These are phyloP conservation scores for Epicampocera succincta DNA, from an alignment of 2,888 invertebrate genomes.

Conservation along the genomic window DNA sequence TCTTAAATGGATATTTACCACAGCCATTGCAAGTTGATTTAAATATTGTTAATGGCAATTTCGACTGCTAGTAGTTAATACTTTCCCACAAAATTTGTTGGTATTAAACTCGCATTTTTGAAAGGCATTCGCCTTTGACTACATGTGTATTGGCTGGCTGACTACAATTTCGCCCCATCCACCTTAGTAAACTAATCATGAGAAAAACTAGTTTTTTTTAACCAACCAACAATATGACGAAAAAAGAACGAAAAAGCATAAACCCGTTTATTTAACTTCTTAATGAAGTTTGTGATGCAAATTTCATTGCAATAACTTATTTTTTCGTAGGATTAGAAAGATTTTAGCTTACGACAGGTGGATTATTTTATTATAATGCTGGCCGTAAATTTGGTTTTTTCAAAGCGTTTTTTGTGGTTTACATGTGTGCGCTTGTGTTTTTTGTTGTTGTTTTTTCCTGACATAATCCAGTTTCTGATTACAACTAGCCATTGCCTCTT, in stretches of 20 bases:
- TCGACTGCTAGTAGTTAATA: constrained; percentile 26
- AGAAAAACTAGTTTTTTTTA: constrained; percentile 55
- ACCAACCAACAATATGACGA: constrained; percentile 26
- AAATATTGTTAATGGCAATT: constrained; percentile 34
- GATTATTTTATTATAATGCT: constrained; percentile 56
- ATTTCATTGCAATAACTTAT: constrained; percentile 63
- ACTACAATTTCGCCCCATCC: constrained; percentile 54
- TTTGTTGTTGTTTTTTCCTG: constrained; percentile 30
- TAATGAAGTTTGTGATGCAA: constrained; percentile 61
- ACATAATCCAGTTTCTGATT: constrained; percentile 60
- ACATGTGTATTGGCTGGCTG: constrained; percentile 53
- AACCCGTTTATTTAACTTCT: constrained; percentile 59
- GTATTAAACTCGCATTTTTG: constrained; percentile 31
- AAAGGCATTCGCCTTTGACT: constrained; percentile 44
- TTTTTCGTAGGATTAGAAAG: constrained; percentile 59
- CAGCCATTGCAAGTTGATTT: constrained; percentile 19
- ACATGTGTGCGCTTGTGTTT: not conserved
- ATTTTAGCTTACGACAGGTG: constrained; percentile 61
- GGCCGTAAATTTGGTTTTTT: constrained; percentile 45
- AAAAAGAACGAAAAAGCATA: constrained; percentile 16
- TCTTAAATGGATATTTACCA: constrained; percentile 9
- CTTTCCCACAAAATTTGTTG: constrained; percentile 46
- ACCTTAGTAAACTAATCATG: constrained; percentile 54
- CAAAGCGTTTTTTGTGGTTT: constrained; percentile 29
- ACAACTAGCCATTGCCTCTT: constrained; percentile 45